Evolutionary conservation across 1,140 invertebrate species (phyloP).

Genomic region (Stratiolaelaps scimitus): DNA sequence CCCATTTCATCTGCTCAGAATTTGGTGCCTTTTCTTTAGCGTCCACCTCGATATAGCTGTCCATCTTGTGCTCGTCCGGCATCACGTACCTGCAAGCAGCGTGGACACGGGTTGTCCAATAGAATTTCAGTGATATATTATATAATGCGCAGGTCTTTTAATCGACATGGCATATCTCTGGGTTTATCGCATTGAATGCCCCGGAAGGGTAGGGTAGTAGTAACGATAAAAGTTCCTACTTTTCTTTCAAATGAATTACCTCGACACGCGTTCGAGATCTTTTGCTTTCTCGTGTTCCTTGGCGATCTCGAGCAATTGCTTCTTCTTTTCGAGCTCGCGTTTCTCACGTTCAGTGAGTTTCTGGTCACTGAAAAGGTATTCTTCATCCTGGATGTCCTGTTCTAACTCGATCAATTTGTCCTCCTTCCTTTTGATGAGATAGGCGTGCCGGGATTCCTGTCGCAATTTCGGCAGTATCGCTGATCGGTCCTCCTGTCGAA

Average conservation of each 20-base stretch:
- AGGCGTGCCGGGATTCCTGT: slow-evolving; percentile 78
- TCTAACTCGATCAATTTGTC: slow-evolving; percentile 94
- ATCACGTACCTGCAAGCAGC: slow-evolving; percentile 8
- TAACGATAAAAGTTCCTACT: too few relatives aligned
- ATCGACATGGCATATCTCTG: too few relatives aligned
- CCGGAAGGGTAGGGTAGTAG: too few relatives aligned
- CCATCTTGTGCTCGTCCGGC: slow-evolving; percentile 38
- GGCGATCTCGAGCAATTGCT: slow-evolving; percentile 72
- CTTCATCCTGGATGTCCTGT: slow-evolving; percentile 87
- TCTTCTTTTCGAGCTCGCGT: slow-evolving; percentile 73
- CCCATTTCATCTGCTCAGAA: slow-evolving; percentile 94
- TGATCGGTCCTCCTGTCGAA: slow-evolving; percentile 54
- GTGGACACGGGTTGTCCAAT: neutral
- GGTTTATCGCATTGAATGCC: too few relatives aligned
- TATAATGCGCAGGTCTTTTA: too few relatives aligned
- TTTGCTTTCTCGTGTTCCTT: slow-evolving; percentile 88
- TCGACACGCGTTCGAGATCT: slow-evolving; percentile 75
- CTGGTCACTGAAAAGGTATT: slow-evolving; percentile 79
- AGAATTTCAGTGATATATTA: too few relatives aligned
- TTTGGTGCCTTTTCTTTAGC: slow-evolving; percentile 68
- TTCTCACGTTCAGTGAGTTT: slow-evolving; percentile 72
- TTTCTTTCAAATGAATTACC: slow-evolving; percentile 84
- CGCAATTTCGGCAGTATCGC: slow-evolving; percentile 74
- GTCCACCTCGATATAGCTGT: slow-evolving; percentile 75
- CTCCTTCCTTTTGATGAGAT: slow-evolving; percentile 85